Conservation (phyloP, 1,140 invertebrate genomes). For the Drosophila gunungcola region DNA sequence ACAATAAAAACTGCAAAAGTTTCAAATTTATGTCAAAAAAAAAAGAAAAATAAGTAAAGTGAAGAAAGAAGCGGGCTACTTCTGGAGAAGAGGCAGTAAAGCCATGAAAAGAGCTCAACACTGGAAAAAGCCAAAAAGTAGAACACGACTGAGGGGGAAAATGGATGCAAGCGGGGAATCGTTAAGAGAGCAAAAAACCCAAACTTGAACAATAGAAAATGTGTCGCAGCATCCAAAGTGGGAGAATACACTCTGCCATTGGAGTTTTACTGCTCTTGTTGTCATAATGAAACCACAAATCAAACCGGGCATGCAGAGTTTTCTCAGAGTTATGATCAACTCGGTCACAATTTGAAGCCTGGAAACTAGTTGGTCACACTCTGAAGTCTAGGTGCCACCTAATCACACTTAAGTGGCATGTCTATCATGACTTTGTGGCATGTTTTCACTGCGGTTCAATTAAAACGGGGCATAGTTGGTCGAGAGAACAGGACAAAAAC, state of each 20-base stretch:
- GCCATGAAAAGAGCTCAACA: slow-evolving; percentile 71
- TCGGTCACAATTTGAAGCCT: background rate
- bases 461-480: slow-evolving; percentile 16
- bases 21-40: slow-evolving; percentile 81
- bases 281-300: slow-evolving; percentile 42
- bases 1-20: slow-evolving; percentile 82
- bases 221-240: slow-evolving; percentile 50
- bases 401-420: slow-evolving; percentile 14
- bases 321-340: slow-evolving; percentile 15
- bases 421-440: slow-evolving; percentile 53
- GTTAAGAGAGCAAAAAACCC: slow-evolving; percentile 34
- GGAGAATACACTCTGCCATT: slow-evolving; percentile 26
- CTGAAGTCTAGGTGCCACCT: background rate
- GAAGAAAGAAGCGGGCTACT: slow-evolving; percentile 15
- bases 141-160: slow-evolving; percentile 44
- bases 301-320: slow-evolving; percentile 15
- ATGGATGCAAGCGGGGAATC: slow-evolving; percentile 8
- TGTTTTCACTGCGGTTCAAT: slow-evolving; percentile 65
- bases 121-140: slow-evolving; percentile 68
- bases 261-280: slow-evolving; percentile 16
- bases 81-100: slow-evolving; percentile 41
- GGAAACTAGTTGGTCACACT: slow-evolving; percentile 1
- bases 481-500: background rate
- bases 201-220: slow-evolving; percentile 78
- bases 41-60: slow-evolving; percentile 43